These are phyloP conservation scores for Thripadectes ignobilis DNA, from an alignment of 2,797 vertebrate species.

Conservation along the genomic window DNA sequence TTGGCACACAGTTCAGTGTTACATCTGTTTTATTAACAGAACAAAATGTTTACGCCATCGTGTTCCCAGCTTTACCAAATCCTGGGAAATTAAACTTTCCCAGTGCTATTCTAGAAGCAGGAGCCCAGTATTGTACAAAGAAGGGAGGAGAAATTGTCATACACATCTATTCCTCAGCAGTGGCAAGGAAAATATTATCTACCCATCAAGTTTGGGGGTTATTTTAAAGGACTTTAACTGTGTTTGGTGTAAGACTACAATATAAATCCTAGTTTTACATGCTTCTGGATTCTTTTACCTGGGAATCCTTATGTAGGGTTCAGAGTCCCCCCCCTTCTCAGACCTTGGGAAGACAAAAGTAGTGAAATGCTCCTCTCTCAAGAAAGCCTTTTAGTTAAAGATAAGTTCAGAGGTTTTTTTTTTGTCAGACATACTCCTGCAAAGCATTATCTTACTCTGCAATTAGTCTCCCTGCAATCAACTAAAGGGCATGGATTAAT, in stretches of 20 bases:
- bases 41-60: background rate
- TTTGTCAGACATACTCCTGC: background rate
- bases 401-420: background rate
- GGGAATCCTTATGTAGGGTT: background rate
- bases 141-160: background rate
- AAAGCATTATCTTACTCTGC: background rate
- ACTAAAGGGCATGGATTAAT: conserved; percentile 22
- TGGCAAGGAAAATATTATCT: background rate
- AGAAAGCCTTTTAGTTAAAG: background rate
- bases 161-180: background rate
- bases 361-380: background rate
- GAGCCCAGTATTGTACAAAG: background rate
- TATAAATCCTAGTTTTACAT: background rate
- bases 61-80: background rate
- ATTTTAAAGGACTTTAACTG: background rate
- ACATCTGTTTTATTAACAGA: background rate
- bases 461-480: conserved; percentile 11
- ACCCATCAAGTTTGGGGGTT: background rate
- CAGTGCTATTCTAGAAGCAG: fast-evolving
- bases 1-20: background rate
- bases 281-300: background rate
- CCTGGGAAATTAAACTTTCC: background rate
- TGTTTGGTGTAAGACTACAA: background rate
- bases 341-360: background rate
- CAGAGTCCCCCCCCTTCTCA: background rate